phyloP scores from a whole-genome alignment of 2,113 vertebrate species.

The Syngnathus scovelli region DNA sequence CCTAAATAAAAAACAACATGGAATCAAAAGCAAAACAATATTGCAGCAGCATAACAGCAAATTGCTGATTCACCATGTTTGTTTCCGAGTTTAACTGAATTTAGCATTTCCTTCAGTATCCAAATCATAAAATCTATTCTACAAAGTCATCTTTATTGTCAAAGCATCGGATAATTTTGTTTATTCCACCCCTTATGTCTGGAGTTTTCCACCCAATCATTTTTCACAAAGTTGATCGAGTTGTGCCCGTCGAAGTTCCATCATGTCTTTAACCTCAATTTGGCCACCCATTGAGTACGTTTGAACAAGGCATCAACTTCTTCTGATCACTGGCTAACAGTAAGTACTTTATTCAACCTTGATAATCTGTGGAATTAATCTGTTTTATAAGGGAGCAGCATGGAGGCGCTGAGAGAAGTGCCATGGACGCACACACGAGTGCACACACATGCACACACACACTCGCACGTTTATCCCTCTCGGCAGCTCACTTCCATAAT shows the following conservation, averaged over 20 bases:
- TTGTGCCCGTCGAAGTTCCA: not conserved
- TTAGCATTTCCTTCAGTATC: too few relatives aligned
- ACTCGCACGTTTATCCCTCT: slow-evolving; percentile 19
- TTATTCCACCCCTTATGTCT: not conserved
- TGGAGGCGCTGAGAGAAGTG: slow-evolving; percentile 58
- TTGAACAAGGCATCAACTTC: slow-evolving; percentile 48
- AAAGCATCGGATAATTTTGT: too few relatives aligned
- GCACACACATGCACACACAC: too few relatives aligned
- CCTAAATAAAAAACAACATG: too few relatives aligned
- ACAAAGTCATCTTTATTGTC: too few relatives aligned
- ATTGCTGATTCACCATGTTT: too few relatives aligned
- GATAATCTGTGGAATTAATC: slow-evolving; percentile 70
- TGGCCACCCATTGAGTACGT: slow-evolving; percentile 34
- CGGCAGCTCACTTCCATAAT: slow-evolving; percentile 55
- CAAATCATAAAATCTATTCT: too few relatives aligned
- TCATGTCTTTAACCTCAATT: slow-evolving; percentile 37
- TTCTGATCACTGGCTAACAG: slow-evolving; percentile 58
- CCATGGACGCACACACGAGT: slow-evolving; percentile 12
- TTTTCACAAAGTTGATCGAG: not conserved
- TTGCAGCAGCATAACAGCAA: too few relatives aligned
- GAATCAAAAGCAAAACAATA: too few relatives aligned
- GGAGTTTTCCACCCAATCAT: not conserved
- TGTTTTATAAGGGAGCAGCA: slow-evolving; percentile 63
- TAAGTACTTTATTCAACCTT: slow-evolving; percentile 57
- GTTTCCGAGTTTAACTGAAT: too few relatives aligned